Evolutionary conservation across 2,113 vertebrate species (phyloP), one percentile per base, ranked within the genome.

Genomic region (Serilophus lunatus): DNA sequence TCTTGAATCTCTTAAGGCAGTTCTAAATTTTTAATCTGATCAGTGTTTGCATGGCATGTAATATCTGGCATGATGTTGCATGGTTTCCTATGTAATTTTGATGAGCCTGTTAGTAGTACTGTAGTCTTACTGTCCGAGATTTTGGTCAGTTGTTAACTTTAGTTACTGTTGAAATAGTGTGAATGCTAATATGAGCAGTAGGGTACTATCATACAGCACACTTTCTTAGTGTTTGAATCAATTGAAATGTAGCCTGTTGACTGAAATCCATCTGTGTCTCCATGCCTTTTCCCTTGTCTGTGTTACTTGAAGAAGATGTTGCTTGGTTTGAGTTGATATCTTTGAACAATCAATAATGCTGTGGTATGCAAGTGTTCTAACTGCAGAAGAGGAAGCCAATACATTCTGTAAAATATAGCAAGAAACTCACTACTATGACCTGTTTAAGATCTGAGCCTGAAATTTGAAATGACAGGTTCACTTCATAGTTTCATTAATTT

Each of bases 1-100:
- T 51, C 25, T 75, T 45, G 22, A 28, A 50, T 75, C 53, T 53
- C 33, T 87, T 75, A 9, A 70, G 44, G 35, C 47, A 71, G 24
- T 68, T 91, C 26, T 4, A 35, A 5, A 11, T 47, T 49, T 74
- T 91, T 60, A 12, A 59, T 13, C 75, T 22, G 51, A 72, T 23
- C 26, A 24, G 1, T 68, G 44, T 82, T 90, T 94, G 90, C 92
- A 93, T 93, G 85, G 92, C 84, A 68, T 96, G 82, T 60, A 60
- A 20, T 76, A 79, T 13, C 13, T 82, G 44, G 90, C 85, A 96
- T 95, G 92, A 65, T 93, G 87, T 68, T 90, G 95, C 93, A 90
- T 91, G 92, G 44, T 79, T 83, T 63, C 28, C 6, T 59, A 2
- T 66, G 57, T 91, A 40, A 42, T 93, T 92, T 63, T 91, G 57